Base-by-base conservation (phyloP, 1,140 invertebrate species). In the Carposina sasakii region DNA sequence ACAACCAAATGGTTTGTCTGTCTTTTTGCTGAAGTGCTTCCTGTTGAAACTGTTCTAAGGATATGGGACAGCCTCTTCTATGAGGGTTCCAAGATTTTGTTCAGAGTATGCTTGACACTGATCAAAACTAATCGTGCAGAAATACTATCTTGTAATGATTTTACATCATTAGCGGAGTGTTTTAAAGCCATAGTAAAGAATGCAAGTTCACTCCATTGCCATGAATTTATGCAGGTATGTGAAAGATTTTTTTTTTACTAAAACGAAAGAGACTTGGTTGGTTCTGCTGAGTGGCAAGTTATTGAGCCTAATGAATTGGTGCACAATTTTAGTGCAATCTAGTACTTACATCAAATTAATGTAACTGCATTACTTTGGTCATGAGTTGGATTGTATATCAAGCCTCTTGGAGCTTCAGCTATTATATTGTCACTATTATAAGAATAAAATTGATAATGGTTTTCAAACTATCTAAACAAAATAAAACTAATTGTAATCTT, bases 21-120 rank as follows among this genome's bases (percentile, higher is more conserved):
- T 73, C 82, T 97, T 6, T 97, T 93, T 81, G 93, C 93, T 36
- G 96, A 98, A 86, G 94, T 97, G 49, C 86, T 97, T 41, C 96
- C 95, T 10, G 92, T 93, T 48, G 96, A 98, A 89, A 97, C 96
- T 21, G 94, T 96, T 24, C 79, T 97, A 2, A 87, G 96, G 63
- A 93, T 98, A 72, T 97, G 96, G 96, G 97, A 99, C 78, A 97
- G 95, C 66, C 85, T 98, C 31, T 97, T 98, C 79, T 93, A 94
- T 59, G 96, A 98, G 85, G 96, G 97, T 16, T 93, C 92, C 28
- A 98, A 96, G 61, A 86, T 89, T 26, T 57, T 97, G 13, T 94
- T 96, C 63, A 86, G 95, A 63, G 95, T 96, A n/a, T 93, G 92
- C 55, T 69, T 97, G 34, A 93, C 94, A 16, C 85, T 97, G 31